Evolutionary conservation across 2,888 invertebrate genomes (phyloP).

Genomic region (Leptopilina myrica): DNA sequence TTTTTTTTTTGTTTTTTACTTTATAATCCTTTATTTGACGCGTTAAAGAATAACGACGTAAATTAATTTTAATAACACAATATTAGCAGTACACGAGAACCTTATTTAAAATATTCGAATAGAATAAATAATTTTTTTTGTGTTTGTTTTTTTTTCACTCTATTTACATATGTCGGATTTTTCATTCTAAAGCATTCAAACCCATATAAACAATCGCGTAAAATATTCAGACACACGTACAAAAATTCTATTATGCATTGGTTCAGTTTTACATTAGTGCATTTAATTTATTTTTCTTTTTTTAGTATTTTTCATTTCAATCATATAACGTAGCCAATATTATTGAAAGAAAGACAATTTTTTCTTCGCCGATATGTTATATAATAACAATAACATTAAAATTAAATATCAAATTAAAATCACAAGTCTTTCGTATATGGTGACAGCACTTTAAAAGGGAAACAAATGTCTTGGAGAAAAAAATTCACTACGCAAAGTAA

Average conservation of each 20-base stretch:
- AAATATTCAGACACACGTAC: conserved; percentile 50
- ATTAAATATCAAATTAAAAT: conserved; percentile 54
- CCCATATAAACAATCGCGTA: conserved; percentile 55
- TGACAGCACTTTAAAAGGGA: conserved; percentile 65
- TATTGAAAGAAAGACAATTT: conserved; percentile 1
- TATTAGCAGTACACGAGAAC: conserved; percentile 55
- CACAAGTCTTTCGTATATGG: conserved; percentile 58
- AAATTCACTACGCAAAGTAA: too few relatives aligned
- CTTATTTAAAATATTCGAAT: conserved; percentile 47
- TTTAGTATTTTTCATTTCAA: conserved; percentile 1
- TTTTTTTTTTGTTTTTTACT: conserved; percentile 41
- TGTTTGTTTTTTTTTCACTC: not conserved
- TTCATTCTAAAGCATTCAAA: conserved; percentile 53
- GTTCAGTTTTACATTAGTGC: conserved; percentile 34
- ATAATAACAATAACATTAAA: conserved; percentile 29
- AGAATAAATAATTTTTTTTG: conserved; percentile 49
- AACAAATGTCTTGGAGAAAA: conserved; percentile 63
- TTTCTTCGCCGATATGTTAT: conserved; percentile 28
- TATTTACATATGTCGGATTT: conserved; percentile 54
- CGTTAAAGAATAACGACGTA: conserved; percentile 56
- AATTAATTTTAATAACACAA: conserved; percentile 49
- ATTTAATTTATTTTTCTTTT: not conserved
- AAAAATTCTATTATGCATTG: conserved; percentile 30
- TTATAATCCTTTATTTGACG: conserved; percentile 43
- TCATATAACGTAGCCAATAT: conserved; percentile 12